phyloP scores from a whole-genome alignment of 1,140 invertebrate species.

The Calephelis nemesis region DNA sequence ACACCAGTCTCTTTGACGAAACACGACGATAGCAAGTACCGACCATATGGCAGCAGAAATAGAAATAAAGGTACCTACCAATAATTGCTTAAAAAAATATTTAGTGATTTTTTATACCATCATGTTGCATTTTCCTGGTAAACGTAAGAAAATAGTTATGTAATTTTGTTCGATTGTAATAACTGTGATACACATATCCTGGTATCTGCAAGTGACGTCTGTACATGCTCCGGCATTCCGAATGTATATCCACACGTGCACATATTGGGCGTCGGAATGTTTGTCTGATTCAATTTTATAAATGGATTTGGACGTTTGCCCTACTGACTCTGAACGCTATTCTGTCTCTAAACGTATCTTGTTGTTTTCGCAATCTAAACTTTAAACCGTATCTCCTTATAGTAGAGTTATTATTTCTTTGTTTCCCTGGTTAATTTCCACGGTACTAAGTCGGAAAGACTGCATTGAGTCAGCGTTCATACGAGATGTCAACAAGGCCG shows the following conservation, averaged over 20 bases:
- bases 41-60: no score
- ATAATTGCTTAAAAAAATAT: no score
- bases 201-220: constrained; percentile 21
- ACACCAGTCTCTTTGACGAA: no score
- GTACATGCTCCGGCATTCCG: constrained; percentile 31
- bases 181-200: background rate
- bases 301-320: constrained; percentile 77
- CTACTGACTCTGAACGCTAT: constrained; percentile 71
- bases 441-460: constrained; percentile 48
- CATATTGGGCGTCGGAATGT: constrained; percentile 71
- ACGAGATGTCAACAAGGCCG: constrained; percentile 66
- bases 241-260: constrained; percentile 69
- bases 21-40: no score
- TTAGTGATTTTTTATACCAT: no score
- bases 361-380: constrained; percentile 34
- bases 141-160: background rate
- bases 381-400: constrained; percentile 39
- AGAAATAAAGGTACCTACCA: no score
- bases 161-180: background rate
- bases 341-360: constrained; percentile 64
- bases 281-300: constrained; percentile 78
- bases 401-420: constrained; percentile 43
- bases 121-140: background rate
- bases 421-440: constrained; percentile 34
- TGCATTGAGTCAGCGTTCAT: constrained; percentile 64